Evolutionary conservation across 2,797 vertebrate species (phyloP), one percentile per base, ranked within the genome.

Genomic region (Dipus sagitta): DNA sequence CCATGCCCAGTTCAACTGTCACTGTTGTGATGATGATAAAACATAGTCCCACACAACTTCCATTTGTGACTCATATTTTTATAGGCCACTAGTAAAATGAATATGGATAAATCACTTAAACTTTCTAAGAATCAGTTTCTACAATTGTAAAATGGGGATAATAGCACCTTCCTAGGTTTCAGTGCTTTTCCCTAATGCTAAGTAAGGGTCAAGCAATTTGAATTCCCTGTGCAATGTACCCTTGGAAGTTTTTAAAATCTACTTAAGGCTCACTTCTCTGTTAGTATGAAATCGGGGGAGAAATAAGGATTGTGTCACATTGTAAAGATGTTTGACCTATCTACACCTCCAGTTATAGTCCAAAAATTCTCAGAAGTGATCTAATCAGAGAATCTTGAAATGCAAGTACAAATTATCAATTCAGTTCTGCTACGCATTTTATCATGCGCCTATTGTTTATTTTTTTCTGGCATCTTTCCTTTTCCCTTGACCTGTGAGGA

Each of bases 381-480:
- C 60, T 90, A 75, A 52, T 80, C 47, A 70, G 68, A 30, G 32
- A 88, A 38, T 76, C 26, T 62, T 15, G 23, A 89, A 93, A 88
- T 26, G n/a, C 14, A 30, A 60, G 52, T 34, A 70, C 42, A 89
- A 87, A 92, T 74, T 81, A 71, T 86, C 92, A 81, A 87, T n/a
- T 85, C 4, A 0, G 20, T 83, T 80, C 11, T 17, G 58, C 64
- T 81, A 67, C 26, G 28, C 34, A 65, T 58, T 79, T 70, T 38
- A 84, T 71, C 54, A n/a, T 30, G 20, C 60, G 78, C 81, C 65
- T 52, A 91, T 32, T 84, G 79, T 85, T 68, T 12, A 28, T 76
- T 93, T 76, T 93, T 92, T 89, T 93, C 83, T 67, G 47, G 77
- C 34, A 9, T 86, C 65, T 74, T 42, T 64, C 32, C 67, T 80